These are phyloP conservation scores for Pachycephala philippinensis DNA, from an alignment of 2,113 vertebrate species.

Conservation along the genomic window DNA sequence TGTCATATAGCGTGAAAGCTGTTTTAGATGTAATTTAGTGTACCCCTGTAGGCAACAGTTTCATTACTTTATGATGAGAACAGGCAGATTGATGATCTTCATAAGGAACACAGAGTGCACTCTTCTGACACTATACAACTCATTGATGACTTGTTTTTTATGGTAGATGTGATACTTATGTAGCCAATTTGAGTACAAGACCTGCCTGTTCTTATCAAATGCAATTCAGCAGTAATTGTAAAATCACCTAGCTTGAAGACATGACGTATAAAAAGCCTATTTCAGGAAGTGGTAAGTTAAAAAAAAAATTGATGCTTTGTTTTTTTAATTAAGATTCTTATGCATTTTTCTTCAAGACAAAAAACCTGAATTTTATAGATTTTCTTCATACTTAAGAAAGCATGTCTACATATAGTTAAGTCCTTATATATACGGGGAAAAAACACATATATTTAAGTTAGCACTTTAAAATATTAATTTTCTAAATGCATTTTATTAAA, in stretches of 20 bases:
- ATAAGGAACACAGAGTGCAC: not conserved
- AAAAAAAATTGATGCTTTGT: not conserved
- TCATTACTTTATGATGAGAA: not conserved
- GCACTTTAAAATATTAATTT: not conserved
- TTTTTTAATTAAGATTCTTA: not conserved
- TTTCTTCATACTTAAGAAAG: not conserved
- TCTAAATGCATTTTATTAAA: not conserved
- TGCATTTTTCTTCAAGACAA: not conserved
- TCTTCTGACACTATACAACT: not conserved
- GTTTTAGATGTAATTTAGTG: not conserved
- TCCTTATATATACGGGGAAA: too few species aligned
- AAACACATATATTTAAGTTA: not conserved
- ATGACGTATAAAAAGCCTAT: not conserved
- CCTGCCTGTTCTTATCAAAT: not conserved
- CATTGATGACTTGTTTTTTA: slow-evolving; percentile 4
- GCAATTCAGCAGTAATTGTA: not conserved
- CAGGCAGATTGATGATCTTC: not conserved
- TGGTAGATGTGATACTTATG: not conserved
- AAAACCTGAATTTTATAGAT: not conserved
- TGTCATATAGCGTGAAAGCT: not conserved
- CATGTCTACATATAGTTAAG: not conserved
- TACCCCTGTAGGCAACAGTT: not conserved
- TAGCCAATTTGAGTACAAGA: not conserved
- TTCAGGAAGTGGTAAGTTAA: not conserved
- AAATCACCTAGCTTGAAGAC: not conserved